Evolutionary conservation across 1,140 invertebrate genomes (phyloP).

Genomic region (Thaumetopoea pityocampa): DNA sequence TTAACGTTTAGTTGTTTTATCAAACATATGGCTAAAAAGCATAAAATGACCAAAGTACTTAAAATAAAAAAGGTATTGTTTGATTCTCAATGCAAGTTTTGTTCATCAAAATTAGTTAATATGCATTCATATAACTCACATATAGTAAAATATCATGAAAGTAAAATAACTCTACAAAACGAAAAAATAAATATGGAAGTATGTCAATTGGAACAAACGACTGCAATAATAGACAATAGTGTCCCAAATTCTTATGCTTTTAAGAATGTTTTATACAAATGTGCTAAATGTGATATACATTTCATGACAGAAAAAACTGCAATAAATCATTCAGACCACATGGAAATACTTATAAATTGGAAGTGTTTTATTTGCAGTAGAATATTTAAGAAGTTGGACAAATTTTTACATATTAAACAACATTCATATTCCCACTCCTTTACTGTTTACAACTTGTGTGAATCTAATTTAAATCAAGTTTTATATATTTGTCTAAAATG

Average conservation of each 20-base stretch:
- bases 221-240: no score
- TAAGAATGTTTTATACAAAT: slow-evolving; percentile 40
- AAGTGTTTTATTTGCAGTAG: slow-evolving; percentile 39
- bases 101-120: slow-evolving; percentile 16
- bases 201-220: background rate
- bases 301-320: slow-evolving; percentile 39
- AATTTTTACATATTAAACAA: slow-evolving; percentile 36
- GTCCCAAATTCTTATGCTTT: slow-evolving; percentile 16
- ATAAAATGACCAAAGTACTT: slow-evolving; percentile 20
- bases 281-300: slow-evolving; percentile 40
- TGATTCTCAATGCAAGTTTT: slow-evolving; percentile 35
- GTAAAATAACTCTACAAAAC: slow-evolving; percentile 1
- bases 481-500: slow-evolving; percentile 46
- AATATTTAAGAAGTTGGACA: slow-evolving; percentile 42
- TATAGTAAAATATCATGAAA: slow-evolving; percentile 28
- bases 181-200: slow-evolving; percentile 1
- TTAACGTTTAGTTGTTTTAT: slow-evolving; percentile 11
- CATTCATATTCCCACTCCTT: slow-evolving; percentile 34
- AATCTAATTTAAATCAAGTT: slow-evolving; percentile 17
- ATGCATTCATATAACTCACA: slow-evolving; percentile 33
- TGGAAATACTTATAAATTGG: slow-evolving; percentile 38
- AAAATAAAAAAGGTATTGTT: slow-evolving; percentile 22
- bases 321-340: slow-evolving; percentile 35
- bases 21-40: slow-evolving; percentile 27
- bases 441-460: slow-evolving; percentile 26